Evolutionary conservation across 2,888 invertebrate species (phyloP), one percentile per base, ranked within the genome.

Genomic region (Polydrusus cervinus): DNA sequence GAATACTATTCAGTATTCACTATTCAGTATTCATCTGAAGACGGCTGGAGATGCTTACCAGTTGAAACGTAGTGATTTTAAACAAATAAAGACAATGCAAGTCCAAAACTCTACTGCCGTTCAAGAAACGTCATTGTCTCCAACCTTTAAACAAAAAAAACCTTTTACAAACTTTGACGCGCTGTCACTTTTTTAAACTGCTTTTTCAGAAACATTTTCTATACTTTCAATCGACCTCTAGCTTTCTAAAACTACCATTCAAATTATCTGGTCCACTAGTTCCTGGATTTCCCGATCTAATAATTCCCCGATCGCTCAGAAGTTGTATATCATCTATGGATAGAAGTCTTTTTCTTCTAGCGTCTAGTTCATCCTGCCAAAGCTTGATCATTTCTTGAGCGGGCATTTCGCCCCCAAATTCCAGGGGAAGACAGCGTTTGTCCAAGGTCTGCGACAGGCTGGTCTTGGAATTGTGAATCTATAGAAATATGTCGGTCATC

Each of bases 321-420:
- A 94, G 87, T 76, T 90, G 89, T 90, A 94, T 93, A 9, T 89
- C 84, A 79, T 93, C 93, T 55, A 92, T 87, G 0, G 89, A 89
- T 1, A 93, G 81, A 1, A 94, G 82, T 14, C 88, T 86, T 20
- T 91, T 90, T 62, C 92, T 88, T 79, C 92, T 92, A 3, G 88
- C 88, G 6, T 87, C 85, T 40, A 94, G 83, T 79, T 94, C 90
- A 45, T 89, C 87, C 80, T 91, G 91, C 88, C 93, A 94, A 80
- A 89, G 87, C 62, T 89, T 89, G 13, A 94, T 90, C 94, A 95
- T 94, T 78, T 93, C 92, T 30, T 90, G 88, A 84, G 92, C 87
- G 9, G 93, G 91, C 81, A 94, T 90, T 5, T 88, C 87, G 1
- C 95, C 95, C 0, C 95, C 95, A 83, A 93, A 92, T 80, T 92